Conservation (phyloP, 2,888 invertebrate species). For the Agrypnus murinus region DNA sequence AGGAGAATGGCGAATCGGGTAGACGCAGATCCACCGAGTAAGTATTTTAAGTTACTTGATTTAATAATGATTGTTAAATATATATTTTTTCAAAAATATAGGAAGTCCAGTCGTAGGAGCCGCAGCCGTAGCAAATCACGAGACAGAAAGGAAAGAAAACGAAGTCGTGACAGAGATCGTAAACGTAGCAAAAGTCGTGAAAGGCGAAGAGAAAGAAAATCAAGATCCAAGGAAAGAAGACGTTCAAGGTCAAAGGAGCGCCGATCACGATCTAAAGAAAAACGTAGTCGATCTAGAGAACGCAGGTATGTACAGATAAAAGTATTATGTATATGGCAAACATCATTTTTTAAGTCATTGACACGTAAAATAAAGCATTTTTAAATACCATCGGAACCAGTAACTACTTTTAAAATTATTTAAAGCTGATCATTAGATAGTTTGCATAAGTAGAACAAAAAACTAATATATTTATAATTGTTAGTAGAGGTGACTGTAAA, state of each 20-base stretch:
- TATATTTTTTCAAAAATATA: conserved; percentile 25
- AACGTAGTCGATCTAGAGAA: conserved; percentile 61
- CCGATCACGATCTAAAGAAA: conserved; percentile 55
- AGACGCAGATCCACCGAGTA: conserved; percentile 73
- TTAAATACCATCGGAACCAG: no score
- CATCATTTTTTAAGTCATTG: no score
- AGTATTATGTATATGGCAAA: neutral
- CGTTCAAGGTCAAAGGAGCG: conserved; percentile 64
- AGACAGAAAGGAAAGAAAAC: conserved; percentile 73
- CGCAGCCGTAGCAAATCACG: conserved; percentile 61
- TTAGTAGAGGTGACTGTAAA: no score
- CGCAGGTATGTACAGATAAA: conserved; percentile 49
- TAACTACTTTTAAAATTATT: no score
- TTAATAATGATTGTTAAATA: no score
- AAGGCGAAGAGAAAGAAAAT: conserved; percentile 64
- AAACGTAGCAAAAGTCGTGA: conserved; percentile 61
- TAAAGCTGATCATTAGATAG: no score
- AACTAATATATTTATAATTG: no score
- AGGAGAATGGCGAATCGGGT: conserved; percentile 77
- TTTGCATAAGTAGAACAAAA: no score
- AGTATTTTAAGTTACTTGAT: conserved; percentile 62
- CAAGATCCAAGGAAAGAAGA: conserved; percentile 63
- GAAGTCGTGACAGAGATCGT: conserved; percentile 60
- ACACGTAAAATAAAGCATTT: no score
- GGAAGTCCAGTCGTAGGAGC: conserved; percentile 50